Evolutionary conservation across 2,113 vertebrate genomes (phyloP).

Genomic region (Myotis davidii): DNA sequence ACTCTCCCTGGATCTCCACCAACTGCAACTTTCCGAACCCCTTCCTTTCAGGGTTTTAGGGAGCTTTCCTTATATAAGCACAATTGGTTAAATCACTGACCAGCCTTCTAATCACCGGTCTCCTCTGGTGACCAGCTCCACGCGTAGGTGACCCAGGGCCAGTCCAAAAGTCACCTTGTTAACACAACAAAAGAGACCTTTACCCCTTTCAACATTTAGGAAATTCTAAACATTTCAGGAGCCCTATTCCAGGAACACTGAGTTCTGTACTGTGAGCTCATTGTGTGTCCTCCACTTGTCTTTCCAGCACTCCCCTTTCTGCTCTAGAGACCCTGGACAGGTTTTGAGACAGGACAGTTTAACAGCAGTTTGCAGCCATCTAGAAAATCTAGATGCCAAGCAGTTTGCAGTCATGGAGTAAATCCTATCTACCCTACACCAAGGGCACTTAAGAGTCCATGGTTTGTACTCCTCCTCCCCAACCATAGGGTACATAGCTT

Average conservation of each 20-base stretch:
- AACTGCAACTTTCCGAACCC: not conserved
- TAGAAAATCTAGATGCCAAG: too few species aligned
- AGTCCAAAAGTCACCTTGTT: not conserved
- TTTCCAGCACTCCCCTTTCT: not conserved
- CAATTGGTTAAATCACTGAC: not conserved
- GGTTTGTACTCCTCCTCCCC: too few species aligned
- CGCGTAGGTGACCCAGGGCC: not conserved
- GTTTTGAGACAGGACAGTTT: too few species aligned
- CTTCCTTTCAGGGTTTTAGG: not conserved
- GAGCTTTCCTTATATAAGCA: not conserved
- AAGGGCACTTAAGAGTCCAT: too few species aligned
- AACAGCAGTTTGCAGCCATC: too few species aligned
- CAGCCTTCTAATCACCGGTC: not conserved
- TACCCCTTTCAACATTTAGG: not conserved
- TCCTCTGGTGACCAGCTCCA: not conserved
- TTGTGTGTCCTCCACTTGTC: not conserved
- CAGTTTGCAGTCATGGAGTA: too few species aligned
- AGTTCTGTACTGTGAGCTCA: fast-evolving
- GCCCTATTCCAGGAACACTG: not conserved
- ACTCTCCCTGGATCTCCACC: not conserved
- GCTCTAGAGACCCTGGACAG: not conserved
- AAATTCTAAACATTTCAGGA: not conserved
- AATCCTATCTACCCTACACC: too few species aligned
- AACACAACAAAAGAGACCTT: not conserved
- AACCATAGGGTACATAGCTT: too few species aligned